Percentiles rank a stretch among this genome's conserved stretches.
Conservation (phyloP, 2,888 invertebrate species). For the Ceratothoa steindachneri region DNA sequence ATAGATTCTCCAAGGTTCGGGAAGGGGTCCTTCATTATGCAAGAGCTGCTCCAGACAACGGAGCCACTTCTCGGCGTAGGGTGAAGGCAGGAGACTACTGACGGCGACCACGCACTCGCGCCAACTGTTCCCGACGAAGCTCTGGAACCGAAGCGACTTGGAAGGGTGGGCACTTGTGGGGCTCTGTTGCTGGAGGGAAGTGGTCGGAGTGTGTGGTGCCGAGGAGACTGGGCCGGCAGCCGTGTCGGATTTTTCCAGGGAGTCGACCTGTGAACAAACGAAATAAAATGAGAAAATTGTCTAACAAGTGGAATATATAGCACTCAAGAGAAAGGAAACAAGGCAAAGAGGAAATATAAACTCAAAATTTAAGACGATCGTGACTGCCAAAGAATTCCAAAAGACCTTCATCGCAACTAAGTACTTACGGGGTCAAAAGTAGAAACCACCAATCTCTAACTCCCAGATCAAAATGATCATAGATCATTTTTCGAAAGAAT, state of each 20-base stretch:
- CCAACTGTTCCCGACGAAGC: neutral
- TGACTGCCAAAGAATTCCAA: no score
- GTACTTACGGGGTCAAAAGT: no score
- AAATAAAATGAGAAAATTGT: no score
- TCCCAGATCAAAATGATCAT: no score
- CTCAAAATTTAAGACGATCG: no score
- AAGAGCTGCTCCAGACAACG: neutral
- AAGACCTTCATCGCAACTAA: no score
- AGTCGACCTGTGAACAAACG: neutral
- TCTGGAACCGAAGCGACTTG: neutral
- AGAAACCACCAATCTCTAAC: no score
- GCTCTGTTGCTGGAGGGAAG: neutral
- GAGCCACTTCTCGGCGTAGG: constrained; percentile 2
- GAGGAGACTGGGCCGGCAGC: neutral
- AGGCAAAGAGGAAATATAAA: no score
- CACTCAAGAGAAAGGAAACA: no score
- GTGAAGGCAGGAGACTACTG: neutral
- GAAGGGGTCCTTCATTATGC: constrained; percentile 2
- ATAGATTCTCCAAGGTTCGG: constrained; percentile 1
- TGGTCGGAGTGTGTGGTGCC: neutral
- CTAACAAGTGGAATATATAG: no score
- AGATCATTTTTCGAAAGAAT: no score
- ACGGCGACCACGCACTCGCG: neutral
- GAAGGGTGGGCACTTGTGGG: neutral
- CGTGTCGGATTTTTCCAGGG: neutral